Conservation (phyloP, 2,888 invertebrate species). For the Embidobia sp. region DNA sequence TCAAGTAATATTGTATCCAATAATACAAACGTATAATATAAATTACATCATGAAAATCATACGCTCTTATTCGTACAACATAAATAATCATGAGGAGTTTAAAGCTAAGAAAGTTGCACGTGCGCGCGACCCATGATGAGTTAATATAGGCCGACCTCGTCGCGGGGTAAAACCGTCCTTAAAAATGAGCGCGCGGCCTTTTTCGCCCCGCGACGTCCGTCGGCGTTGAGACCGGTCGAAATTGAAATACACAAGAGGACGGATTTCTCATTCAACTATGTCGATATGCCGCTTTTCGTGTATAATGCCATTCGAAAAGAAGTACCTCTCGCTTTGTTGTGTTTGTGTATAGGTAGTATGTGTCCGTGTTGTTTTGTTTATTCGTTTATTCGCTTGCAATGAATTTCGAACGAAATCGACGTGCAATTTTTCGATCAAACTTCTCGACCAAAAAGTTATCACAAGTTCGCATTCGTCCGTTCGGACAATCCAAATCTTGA, state of each 20-base stretch:
- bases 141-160: slow-evolving; percentile 26
- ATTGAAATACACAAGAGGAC: slow-evolving; percentile 62
- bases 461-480: too few relatives aligned
- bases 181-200: slow-evolving; percentile 15
- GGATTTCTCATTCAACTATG: slow-evolving; percentile 60
- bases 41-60: slow-evolving; percentile 19
- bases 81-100: slow-evolving; percentile 29
- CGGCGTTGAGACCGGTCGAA: slow-evolving; percentile 12
- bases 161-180: slow-evolving; percentile 18
- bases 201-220: too few relatives aligned
- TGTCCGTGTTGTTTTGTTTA: slow-evolving; percentile 18
- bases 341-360: too few relatives aligned
- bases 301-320: slow-evolving; percentile 54
- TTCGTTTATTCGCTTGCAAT: slow-evolving; percentile 34
- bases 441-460: slow-evolving; percentile 34
- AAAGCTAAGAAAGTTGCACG: slow-evolving; percentile 21
- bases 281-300: slow-evolving; percentile 39
- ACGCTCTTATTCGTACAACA: slow-evolving; percentile 14
- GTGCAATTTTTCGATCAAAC: slow-evolving; percentile 45
- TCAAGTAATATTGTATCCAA: slow-evolving; percentile 18
- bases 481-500: too few relatives aligned
- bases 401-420: slow-evolving; percentile 40
- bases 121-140: slow-evolving; percentile 49
- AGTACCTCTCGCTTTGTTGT: slow-evolving; percentile 22
- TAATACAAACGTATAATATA: slow-evolving; percentile 36